Evolutionary conservation across 2,888 invertebrate genomes (phyloP).

Genomic region (Andrena praecox): DNA sequence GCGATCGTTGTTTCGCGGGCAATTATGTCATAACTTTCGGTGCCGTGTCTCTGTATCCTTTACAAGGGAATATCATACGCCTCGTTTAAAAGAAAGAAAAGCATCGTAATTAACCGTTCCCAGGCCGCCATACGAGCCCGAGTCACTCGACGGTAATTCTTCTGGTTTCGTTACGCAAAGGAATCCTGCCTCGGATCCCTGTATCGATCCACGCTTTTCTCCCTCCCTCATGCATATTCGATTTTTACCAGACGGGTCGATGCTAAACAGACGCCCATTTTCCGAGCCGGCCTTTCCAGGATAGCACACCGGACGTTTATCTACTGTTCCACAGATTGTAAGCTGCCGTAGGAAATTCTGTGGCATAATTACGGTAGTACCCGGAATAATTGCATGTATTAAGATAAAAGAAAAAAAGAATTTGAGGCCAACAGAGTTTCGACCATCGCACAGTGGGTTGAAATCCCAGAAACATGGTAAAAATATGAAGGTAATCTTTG

Average conservation of each 20-base stretch:
- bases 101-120: not conserved
- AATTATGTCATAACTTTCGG: slow-evolving; percentile 44
- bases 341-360: slow-evolving; percentile 22
- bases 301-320: not conserved
- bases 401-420: slow-evolving; percentile 8
- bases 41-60: not conserved
- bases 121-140: not conserved
- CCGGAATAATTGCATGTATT: slow-evolving; percentile 22
- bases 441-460: too few species aligned
- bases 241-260: slow-evolving; percentile 6
- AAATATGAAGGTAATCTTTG: too few species aligned
- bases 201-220: slow-evolving; percentile 3
- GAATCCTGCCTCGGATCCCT: not conserved
- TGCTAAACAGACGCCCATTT: slow-evolving; percentile 19
- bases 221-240: slow-evolving; percentile 17
- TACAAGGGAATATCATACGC: not conserved
- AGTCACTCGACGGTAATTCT: slow-evolving; percentile 7
- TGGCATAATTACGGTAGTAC: not conserved
- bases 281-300: slow-evolving; percentile 2
- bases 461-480: too few species aligned
- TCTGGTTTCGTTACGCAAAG: slow-evolving; percentile 9
- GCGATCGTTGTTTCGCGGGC: slow-evolving; percentile 23
- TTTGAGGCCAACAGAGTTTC: not conserved
- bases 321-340: slow-evolving; percentile 8
- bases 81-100: not conserved